Base-by-base conservation (phyloP, 2,113 vertebrate genomes). In the Girardinichthys multiradiatus region DNA sequence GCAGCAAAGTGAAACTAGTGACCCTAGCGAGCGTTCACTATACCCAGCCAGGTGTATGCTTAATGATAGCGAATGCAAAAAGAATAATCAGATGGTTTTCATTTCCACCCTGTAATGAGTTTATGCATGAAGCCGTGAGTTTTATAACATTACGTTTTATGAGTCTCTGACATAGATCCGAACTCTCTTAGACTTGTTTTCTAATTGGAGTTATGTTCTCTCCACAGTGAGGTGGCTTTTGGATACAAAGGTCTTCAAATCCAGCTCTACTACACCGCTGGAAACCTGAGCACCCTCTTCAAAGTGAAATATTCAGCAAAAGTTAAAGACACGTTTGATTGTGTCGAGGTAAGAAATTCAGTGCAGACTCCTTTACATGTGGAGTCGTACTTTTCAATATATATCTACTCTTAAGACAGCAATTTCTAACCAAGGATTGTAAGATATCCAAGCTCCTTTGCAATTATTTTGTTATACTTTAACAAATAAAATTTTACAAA, bases 201-300 rank as follows among this genome's bases (percentile, higher is more conserved):
- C 48, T 54, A 0, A 67, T 63, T 64, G 21, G 1, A 35, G 2
- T 37, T 1, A 10, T 8, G 82, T 75, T 69, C 8, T 75, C 24
- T 69, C 68, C 89, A 59, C 88, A 99, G 98, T 85, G 98, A 99
- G 91, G 95, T 97, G 78, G 97, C 97, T 28, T 99, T 99, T 94
- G 98, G 98, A 90, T 99, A 99, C 91, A 98, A 99, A 84, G 98
- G 97, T 51, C 94, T 99, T 88, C 97, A 98, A 93, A 97, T 99
- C 68, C 94, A 98, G 69, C 92, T 99, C 74, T 99, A 96, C 90
- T 98, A 98, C 74, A 95, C 94, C 0, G 96, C 98, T 77, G 98
- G 98, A 57, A 98, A 96, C 92, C 92, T 99, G 64, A 97, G 95
- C 79, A 97, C 96, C 0, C 94, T 99, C 85, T 97, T 99, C 88